Conservation (phyloP, 2,113 vertebrate genomes). For the Tachycineta bicolor region DNA sequence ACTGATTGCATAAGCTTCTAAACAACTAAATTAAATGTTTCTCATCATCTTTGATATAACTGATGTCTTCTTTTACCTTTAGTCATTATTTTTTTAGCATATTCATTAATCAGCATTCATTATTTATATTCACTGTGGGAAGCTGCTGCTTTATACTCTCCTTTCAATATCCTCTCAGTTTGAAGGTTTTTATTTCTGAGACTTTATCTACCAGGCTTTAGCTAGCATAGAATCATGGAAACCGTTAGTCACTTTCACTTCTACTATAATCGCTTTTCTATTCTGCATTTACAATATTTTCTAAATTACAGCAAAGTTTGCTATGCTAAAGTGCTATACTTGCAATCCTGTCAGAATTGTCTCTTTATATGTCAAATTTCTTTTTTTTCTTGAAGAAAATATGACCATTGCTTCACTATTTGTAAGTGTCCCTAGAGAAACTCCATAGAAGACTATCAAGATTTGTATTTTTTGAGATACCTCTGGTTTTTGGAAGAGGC, state of each 20-base stretch:
- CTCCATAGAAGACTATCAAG: not conserved
- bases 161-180: not conserved
- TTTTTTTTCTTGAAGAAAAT: not conserved
- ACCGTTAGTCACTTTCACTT: not conserved
- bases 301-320: not conserved
- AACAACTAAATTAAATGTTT: conserved; percentile 30
- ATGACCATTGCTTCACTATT: not conserved
- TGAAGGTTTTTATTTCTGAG: not conserved
- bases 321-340: not conserved
- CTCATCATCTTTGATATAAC: not conserved
- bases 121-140: not conserved
- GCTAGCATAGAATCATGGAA: not conserved
- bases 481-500: not conserved
- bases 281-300: not conserved
- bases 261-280: not conserved
- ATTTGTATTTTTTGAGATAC: not conserved
- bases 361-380: not conserved
- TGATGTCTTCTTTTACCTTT: conserved; percentile 33
- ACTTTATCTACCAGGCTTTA: not conserved
- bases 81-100: not conserved
- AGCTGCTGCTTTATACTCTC: not conserved
- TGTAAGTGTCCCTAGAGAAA: not conserved
- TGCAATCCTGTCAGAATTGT: not conserved
- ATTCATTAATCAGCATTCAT: not conserved
- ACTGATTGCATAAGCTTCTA: not conserved